These are phyloP conservation scores for Bembecia ichneumoniformis DNA, from an alignment of 2,888 invertebrate species.

Conservation along the genomic window DNA sequence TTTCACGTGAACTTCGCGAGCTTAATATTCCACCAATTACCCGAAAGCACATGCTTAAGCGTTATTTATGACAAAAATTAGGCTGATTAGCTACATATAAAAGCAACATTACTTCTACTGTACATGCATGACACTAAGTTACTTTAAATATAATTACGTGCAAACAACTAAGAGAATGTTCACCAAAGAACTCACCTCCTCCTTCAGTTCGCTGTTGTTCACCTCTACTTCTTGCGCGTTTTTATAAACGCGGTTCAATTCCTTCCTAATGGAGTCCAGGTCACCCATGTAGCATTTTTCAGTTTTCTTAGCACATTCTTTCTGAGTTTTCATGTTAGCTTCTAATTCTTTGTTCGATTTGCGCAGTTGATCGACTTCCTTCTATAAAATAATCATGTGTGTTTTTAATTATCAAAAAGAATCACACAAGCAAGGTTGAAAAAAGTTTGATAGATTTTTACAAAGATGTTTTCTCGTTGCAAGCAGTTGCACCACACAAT, in stretches of 20 bases:
- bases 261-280: constrained; percentile 61
- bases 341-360: constrained; percentile 52
- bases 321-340: constrained; percentile 59
- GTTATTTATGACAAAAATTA: constrained; percentile 21
- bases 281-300: constrained; percentile 60
- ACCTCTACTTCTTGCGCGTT: constrained; percentile 76
- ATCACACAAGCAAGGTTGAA: background rate
- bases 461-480: too few relatives aligned
- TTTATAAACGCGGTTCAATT: constrained; percentile 67
- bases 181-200: constrained; percentile 68
- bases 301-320: constrained; percentile 54
- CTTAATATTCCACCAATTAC: constrained; percentile 15
- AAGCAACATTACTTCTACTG: constrained; percentile 2
- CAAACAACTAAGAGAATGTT: background rate
- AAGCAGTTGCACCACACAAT: too few relatives aligned
- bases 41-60: constrained; percentile 21
- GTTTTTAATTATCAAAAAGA: background rate
- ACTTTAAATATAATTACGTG: too few relatives aligned
- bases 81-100: constrained; percentile 12
- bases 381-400: constrained; percentile 25
- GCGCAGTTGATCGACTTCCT: constrained; percentile 48
- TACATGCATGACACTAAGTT: too few relatives aligned
- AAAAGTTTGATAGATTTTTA: background rate
- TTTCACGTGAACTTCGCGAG: constrained; percentile 31
- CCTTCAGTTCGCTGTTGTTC: constrained; percentile 77